phyloP scores from a whole-genome alignment of 92 coral and sea anemone species.

The Umimayanthus chanpuru region DNA sequence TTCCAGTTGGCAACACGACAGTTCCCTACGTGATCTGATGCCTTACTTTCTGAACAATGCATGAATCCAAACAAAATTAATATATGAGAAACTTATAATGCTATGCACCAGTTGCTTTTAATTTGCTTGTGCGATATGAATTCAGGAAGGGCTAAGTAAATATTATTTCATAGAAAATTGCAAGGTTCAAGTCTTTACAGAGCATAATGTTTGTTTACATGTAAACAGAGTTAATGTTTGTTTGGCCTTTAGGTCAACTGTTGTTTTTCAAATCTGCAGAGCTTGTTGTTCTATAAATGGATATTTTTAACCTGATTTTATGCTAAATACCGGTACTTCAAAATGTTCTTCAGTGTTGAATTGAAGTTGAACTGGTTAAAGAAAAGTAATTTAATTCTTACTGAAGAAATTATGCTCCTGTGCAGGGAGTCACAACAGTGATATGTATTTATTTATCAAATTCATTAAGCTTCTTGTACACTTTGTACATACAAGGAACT shows the following conservation, averaged over 20 bases:
- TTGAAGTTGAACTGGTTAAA: too few relatives aligned
- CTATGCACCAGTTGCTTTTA: neutral
- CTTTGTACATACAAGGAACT: too few relatives aligned
- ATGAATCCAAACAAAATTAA: neutral
- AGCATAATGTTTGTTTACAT: neutral
- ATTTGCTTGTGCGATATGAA: neutral
- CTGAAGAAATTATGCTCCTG: too few relatives aligned
- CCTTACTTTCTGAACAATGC: too few relatives aligned
- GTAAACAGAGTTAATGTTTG: too few relatives aligned
- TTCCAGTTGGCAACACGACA: neutral
- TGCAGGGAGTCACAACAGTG: too few relatives aligned
- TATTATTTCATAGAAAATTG: too few relatives aligned
- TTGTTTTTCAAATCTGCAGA: neutral
- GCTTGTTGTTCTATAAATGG: too few relatives aligned
- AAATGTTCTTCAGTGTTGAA: neutral
- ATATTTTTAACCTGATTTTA: neutral
- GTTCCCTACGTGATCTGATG: neutral
- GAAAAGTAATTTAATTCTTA: too few relatives aligned
- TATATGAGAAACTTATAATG: neutral
- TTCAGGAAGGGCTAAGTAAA: neutral
- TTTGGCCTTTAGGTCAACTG: neutral
- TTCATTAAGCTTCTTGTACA: too few relatives aligned
- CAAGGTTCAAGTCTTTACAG: neutral
- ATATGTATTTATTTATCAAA: too few relatives aligned
- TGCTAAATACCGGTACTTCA: neutral